Conservation (phyloP, 2,888 invertebrate genomes). For the Dioctria rufipes region DNA sequence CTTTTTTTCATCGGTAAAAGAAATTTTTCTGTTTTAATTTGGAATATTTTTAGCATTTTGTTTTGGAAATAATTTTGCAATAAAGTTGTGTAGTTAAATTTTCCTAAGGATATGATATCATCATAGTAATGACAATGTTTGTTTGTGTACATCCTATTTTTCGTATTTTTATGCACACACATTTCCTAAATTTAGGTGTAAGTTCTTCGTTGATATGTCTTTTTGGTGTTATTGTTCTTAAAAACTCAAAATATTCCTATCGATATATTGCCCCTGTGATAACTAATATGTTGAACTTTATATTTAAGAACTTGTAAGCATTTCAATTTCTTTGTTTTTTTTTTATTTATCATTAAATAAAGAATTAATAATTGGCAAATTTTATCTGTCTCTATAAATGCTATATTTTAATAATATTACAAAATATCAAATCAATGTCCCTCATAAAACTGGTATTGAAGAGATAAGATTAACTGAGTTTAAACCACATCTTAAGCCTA, state of each 20-base stretch:
- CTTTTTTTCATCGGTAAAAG: too few relatives aligned
- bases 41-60: too few relatives aligned
- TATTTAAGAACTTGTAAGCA: constrained; percentile 28
- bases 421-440: too few relatives aligned
- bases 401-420: too few relatives aligned
- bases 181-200: constrained; percentile 19
- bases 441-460: too few relatives aligned
- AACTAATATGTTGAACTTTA: constrained; percentile 22
- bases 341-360: constrained; percentile 14
- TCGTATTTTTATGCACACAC: neutral
- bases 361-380: neutral
- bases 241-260: constrained; percentile 6
- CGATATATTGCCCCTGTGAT: constrained; percentile 41
- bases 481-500: too few relatives aligned
- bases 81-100: constrained; percentile 13
- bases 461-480: too few relatives aligned
- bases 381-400: too few relatives aligned
- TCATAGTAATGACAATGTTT: too few relatives aligned
- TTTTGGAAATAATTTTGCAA: neutral
- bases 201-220: constrained; percentile 15
- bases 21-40: too few relatives aligned
- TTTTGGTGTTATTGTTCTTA: neutral
- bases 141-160: neutral
- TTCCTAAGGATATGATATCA: too few relatives aligned
- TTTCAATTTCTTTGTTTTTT: constrained; percentile 42